Evolutionary conservation across 92 coral and sea anemone species (phyloP), one percentile per base, ranked within the genome.

Genomic region (Heteractis magnifica): DNA sequence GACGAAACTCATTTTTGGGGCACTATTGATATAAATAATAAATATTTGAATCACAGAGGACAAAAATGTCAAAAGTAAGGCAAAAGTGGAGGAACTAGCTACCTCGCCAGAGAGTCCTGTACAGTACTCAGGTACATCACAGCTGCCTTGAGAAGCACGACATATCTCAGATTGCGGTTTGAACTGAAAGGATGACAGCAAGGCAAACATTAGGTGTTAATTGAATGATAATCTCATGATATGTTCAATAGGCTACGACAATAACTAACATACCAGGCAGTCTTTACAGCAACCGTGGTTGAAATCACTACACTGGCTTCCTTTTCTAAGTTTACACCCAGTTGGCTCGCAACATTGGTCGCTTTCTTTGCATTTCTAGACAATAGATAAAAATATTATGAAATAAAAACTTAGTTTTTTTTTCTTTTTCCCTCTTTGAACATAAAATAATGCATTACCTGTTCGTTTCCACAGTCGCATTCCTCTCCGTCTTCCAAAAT

Each of bases 61-160:
- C 64, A 58, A 58, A 58, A n/a, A 58, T 58, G 64, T 12, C 64
- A 1, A 11, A 58, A 11, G 3, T 34, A 58, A 12, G 13, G 58
- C 14, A 53, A 53, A 13, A 53, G 58, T 7, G 14, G 10, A 53
- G 14, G 9, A 10, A 16, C 44, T n/a, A 79, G 20, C 14, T 23
- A 85, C 88, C 84, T 79, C 55, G 72, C 88, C 88, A 16, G 88
- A 85, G 6, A 8, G 11, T 15, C 89, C 89, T 10, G 59, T 81
- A 18, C 89, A 86, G 55, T 86, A 80, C 60, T 86, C 89, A n/a
- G 81, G 83, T 11, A 86, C 85, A 75, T 86, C 89, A 58, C 89
- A 86, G 4, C 72, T 48, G 23, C 81, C 68, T 72, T 81, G 34
- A 51, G 76, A 58, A n/a, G 74, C 72, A 16, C 89, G 79, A 76